Percentiles rank a stretch among this genome's conserved stretches.
Conservation (phyloP, 2,888 invertebrate species). For the Micoletzkya japonica region DNA sequence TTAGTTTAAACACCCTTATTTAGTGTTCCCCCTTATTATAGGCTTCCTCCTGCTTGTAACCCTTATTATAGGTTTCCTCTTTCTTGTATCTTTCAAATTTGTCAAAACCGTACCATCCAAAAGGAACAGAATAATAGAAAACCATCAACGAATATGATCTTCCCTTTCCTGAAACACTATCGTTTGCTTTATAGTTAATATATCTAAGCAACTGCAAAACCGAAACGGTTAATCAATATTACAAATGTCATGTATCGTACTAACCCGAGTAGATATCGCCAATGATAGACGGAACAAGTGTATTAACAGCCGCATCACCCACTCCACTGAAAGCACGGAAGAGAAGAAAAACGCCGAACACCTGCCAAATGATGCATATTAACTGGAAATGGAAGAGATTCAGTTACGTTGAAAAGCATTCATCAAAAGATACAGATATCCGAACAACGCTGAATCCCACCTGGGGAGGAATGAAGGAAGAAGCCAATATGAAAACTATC, state of each 20-base stretch:
- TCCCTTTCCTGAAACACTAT: neutral
- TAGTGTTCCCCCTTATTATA: no score
- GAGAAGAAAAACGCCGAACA: conserved; percentile 19
- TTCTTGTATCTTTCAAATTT: no score
- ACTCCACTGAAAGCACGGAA: conserved; percentile 23
- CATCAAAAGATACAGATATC: neutral
- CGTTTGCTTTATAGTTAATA: neutral
- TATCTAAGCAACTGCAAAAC: neutral
- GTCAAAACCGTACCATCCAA: conserved; percentile 26
- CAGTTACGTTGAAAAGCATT: neutral
- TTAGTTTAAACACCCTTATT: neutral
- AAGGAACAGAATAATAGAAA: conserved; percentile 26
- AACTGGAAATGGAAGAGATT: no score
- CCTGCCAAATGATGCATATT: neutral
- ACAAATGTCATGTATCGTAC: neutral
- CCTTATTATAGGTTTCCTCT: no score
- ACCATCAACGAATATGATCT: conserved; percentile 22
- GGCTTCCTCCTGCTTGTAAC: no score
- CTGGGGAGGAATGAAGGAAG: conserved; percentile 22
- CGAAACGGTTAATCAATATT: neutral
- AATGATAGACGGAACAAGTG: conserved; percentile 11
- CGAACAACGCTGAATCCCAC: neutral
- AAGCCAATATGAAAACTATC: conserved; percentile 7
- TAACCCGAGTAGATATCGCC: conserved; percentile 12
- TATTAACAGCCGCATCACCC: conserved; percentile 24